Base-by-base conservation (phyloP, 2,797 vertebrate species). In the Pantherophis vulpinus region DNA sequence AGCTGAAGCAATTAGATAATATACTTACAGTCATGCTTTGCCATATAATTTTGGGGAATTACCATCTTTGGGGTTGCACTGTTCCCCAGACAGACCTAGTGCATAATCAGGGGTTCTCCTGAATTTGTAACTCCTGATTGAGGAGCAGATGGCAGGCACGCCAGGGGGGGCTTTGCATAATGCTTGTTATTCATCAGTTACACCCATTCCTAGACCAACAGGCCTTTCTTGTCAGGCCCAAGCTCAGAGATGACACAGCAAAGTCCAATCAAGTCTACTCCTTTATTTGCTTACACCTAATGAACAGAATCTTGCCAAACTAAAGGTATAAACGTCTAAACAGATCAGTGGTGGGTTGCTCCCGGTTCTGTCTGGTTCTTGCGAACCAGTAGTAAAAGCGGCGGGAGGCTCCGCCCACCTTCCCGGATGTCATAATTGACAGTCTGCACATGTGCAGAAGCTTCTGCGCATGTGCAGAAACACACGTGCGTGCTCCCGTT, bases 401-500 rank as follows among this genome's bases (percentile, higher is more conserved):
- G 47, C 7, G 6, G 47, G 47, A 51, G 47, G 47, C 47, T 51
- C 47, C 1, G 6, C 47, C 47, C 47, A 51, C 47, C 47, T 6
- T 5, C 4, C 47, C 6, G 47, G 47, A 51, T 0, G 6, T 7
- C 47, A 51, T 51, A 51, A 51, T 51, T 51, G 47, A 51, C 6
- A 6, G 6, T 51, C 47, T 51, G 47, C 47, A 47, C 47, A 47
- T 47, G 47, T 47, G 47, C 47, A 47, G 47, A 47, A 47, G 47
- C 6, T 47, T 47, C 47, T 47, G 47, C 47, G 6, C 47, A 7
- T 51, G 47, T 51, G 47, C 7, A 51, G 6, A 8, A 51, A 8
- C 7, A 0, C 7, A 6, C 7, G 0, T 51, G 47, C 6, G 6
- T 6, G 6, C 47, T 51, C 7, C 47, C 6, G 6, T 51, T 51